Percentiles rank a stretch among this genome's conserved stretches.
These are phyloP conservation scores for Glossosoma conforme DNA, from an alignment of 1,140 invertebrate species.

Conservation along the genomic window DNA sequence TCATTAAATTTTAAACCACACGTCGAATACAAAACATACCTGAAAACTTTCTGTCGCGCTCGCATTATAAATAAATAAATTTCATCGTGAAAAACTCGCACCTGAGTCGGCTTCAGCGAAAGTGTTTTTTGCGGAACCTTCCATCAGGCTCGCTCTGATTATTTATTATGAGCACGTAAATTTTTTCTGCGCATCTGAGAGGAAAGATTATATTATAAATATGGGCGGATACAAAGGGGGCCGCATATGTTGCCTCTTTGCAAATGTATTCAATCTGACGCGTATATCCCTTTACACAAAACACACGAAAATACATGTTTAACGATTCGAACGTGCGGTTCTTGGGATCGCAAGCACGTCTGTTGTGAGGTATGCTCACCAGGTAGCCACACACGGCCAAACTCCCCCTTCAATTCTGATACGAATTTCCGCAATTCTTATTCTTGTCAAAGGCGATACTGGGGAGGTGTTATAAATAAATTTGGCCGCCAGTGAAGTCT, in stretches of 20 bases:
- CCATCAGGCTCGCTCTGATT: slow-evolving; percentile 21
- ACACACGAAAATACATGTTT: slow-evolving; percentile 30
- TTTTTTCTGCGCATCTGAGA: slow-evolving; percentile 22
- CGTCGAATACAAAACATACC: slow-evolving; percentile 20
- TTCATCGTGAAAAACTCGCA: slow-evolving; percentile 24
- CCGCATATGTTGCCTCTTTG: slow-evolving; percentile 29
- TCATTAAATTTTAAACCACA: slow-evolving; percentile 16
- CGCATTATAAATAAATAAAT: slow-evolving; percentile 27
- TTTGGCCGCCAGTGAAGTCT: too few relatives aligned
- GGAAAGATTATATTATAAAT: slow-evolving; percentile 27
- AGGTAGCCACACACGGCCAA: background rate
- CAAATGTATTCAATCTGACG: slow-evolving; percentile 31
- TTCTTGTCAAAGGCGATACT: slow-evolving; percentile 19
- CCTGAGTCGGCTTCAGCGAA: slow-evolving; percentile 23
- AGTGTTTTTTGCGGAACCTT: slow-evolving; percentile 13
- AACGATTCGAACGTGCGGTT: slow-evolving; percentile 26
- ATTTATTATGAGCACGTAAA: slow-evolving; percentile 31
- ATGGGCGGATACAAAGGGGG: slow-evolving; percentile 11
- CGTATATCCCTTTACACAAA: slow-evolving; percentile 27
- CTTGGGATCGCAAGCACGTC: slow-evolving; percentile 21
- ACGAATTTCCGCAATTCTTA: slow-evolving; percentile 25
- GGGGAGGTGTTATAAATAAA: too few relatives aligned
- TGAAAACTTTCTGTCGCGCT: slow-evolving; percentile 20
- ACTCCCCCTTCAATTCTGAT: slow-evolving; percentile 5
- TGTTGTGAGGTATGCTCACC: slow-evolving; percentile 15